Evolutionary conservation across 1,140 invertebrate genomes (phyloP).

Genomic region (Melanaphis sacchari): DNA sequence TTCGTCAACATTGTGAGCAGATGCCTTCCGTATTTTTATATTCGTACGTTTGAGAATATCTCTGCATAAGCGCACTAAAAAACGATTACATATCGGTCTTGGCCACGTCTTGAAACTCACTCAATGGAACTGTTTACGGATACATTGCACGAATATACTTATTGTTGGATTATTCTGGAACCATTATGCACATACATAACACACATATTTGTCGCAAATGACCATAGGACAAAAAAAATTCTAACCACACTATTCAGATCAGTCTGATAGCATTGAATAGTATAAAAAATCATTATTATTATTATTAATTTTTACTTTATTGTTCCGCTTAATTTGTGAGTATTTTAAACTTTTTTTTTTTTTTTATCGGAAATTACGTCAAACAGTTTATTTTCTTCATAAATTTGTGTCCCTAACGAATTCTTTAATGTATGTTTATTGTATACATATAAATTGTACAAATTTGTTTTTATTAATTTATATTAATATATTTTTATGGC

Average conservation of each 20-base stretch:
- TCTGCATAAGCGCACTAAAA: background rate
- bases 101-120: background rate
- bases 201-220: background rate
- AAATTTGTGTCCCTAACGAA: background rate
- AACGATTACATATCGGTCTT: constrained; percentile 26
- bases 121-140: background rate
- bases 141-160: background rate
- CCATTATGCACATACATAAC: background rate
- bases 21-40: background rate
- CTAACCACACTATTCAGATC: background rate
- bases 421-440: too few species aligned
- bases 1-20: background rate
- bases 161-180: background rate
- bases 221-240: background rate
- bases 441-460: too few species aligned
- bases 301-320: too few species aligned
- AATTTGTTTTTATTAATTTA: too few species aligned
- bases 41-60: background rate
- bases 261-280: background rate
- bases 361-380: background rate
- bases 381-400: background rate
- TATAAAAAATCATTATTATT: background rate
- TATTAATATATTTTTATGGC: too few species aligned
- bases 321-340: background rate
- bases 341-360: background rate